These are phyloP conservation scores for Caenorhabditis sp. DNA, from an alignment of 2,888 invertebrate genomes.

Conservation along the genomic window DNA sequence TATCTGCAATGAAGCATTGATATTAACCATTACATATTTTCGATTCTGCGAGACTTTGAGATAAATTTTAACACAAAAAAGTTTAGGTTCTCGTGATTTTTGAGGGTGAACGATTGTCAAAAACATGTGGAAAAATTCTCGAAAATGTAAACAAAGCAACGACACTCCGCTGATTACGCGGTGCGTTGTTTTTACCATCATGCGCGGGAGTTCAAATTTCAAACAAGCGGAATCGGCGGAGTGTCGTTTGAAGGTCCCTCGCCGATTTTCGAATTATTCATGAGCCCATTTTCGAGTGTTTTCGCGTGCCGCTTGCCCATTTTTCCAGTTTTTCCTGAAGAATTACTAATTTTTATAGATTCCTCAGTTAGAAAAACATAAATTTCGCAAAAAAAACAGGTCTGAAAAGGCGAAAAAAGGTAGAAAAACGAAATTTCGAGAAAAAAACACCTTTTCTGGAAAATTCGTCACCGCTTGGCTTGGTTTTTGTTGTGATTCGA, in stretches of 20 bases:
- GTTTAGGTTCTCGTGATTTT: neutral
- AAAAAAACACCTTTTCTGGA: neutral
- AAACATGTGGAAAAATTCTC: neutral
- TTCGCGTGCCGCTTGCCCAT: neutral
- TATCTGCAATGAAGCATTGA: constrained; percentile 39
- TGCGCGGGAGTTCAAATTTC: constrained; percentile 38
- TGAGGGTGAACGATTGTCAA: too few relatives aligned
- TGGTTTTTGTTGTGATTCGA: neutral
- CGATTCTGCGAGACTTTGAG: neutral
- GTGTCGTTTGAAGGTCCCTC: constrained; percentile 38
- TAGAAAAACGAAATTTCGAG: neutral
- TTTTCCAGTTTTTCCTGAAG: constrained; percentile 1
- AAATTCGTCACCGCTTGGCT: neutral
- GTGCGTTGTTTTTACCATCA: constrained; percentile 24
- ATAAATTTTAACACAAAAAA: neutral
- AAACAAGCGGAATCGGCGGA: constrained; percentile 26
- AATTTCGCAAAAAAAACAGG: too few relatives aligned
- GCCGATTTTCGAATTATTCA: neutral
- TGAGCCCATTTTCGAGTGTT: neutral
- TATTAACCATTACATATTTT: too few relatives aligned
- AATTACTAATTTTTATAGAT: neutral
- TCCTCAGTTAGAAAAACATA: neutral
- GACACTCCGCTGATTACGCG: constrained; percentile 31
- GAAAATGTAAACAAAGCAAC: constrained; percentile 26
- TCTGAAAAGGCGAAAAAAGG: too few relatives aligned